phyloP scores from a whole-genome alignment of 2,888 invertebrate genomes.

The Poecilobothrus nobilitatus region DNA sequence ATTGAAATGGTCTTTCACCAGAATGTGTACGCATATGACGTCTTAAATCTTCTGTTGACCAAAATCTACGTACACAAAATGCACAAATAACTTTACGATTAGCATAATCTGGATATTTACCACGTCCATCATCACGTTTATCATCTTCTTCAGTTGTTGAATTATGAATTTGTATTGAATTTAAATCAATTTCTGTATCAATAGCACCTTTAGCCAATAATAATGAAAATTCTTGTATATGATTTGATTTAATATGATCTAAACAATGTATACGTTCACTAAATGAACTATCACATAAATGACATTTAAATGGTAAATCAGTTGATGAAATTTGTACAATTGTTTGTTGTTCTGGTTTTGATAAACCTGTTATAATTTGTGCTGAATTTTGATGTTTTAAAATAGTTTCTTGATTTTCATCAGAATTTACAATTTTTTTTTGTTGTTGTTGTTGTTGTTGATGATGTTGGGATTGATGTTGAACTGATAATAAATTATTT shows the following conservation, averaged over 20 bases:
- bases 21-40: conserved; percentile 92
- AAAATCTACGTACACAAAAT: conserved; percentile 86
- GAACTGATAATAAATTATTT: background rate
- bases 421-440: conserved; percentile 51
- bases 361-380: conserved; percentile 21
- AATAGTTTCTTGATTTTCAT: conserved; percentile 32
- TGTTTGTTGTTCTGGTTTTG: conserved; percentile 17
- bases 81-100: conserved; percentile 85
- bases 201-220: conserved; percentile 75
- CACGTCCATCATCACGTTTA: conserved; percentile 58
- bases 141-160: conserved; percentile 48
- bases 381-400: conserved; percentile 21
- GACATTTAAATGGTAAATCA: conserved; percentile 82
- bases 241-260: conserved; percentile 68
- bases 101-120: conserved; percentile 78
- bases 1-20: conserved; percentile 85
- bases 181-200: conserved; percentile 46
- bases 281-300: conserved; percentile 83
- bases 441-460: background rate
- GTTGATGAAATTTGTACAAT: conserved; percentile 41
- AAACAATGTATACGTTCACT: conserved; percentile 69
- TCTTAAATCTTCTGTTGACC: conserved; percentile 88
- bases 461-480: background rate
- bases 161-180: conserved; percentile 26
- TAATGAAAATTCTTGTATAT: conserved; percentile 69